These are phyloP conservation scores for Numida meleagris DNA, from an alignment of 2,113 vertebrate species.

Conservation along the genomic window DNA sequence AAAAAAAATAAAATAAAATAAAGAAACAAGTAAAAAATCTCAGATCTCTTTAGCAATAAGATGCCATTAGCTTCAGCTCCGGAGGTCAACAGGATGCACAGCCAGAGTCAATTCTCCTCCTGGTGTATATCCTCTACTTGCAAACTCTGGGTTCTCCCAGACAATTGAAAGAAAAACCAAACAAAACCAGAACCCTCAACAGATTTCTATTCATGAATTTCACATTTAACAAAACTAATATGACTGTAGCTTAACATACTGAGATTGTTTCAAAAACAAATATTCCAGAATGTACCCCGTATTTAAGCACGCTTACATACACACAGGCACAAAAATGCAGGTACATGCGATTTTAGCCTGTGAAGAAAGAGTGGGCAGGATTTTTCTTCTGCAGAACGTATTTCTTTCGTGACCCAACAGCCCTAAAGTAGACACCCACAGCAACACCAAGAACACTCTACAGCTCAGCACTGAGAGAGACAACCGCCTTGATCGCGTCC, in stretches of 20 bases:
- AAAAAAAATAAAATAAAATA: too few relatives aligned
- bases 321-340: neutral
- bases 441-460: neutral
- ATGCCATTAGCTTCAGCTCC: neutral
- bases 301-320: neutral
- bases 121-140: neutral
- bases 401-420: neutral
- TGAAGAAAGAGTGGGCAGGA: neutral
- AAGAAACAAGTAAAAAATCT: neutral
- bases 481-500: neutral
- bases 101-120: neutral
- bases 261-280: neutral
- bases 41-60: neutral
- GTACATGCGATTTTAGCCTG: neutral
- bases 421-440: neutral
- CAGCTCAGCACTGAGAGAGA: accelerated
- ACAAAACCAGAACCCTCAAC: neutral
- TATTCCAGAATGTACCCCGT: neutral
- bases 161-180: neutral
- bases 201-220: neutral
- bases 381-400: neutral
- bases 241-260: neutral
- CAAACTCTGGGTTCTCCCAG: neutral
- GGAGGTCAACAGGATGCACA: neutral
- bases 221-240: neutral